Evolutionary conservation across 2,888 invertebrate genomes (phyloP).

Genomic region (Atherix ibis): DNA sequence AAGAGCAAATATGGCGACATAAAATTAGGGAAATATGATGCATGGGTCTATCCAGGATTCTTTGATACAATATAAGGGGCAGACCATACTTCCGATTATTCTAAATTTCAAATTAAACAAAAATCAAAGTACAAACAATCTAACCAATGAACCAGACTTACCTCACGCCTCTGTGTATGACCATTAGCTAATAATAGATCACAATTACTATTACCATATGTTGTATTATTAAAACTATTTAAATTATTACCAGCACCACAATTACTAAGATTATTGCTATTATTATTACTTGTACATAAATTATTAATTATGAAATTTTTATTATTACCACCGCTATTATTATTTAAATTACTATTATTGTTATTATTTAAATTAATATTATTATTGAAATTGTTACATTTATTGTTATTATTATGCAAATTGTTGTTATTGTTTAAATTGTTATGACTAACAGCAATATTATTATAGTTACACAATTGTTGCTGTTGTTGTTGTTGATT

Average conservation of each 20-base stretch:
- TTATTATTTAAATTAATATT: slow-evolving; percentile 4
- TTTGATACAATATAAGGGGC: too few species aligned
- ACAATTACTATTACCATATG: slow-evolving; percentile 22
- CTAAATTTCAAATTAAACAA: too few species aligned
- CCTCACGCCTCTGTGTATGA: slow-evolving; percentile 32
- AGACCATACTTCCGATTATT: neutral
- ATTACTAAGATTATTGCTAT: slow-evolving; percentile 17
- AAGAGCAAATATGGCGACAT: too few species aligned
- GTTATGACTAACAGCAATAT: neutral
- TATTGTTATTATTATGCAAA: slow-evolving; percentile 11
- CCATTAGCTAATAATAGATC: slow-evolving; percentile 31
- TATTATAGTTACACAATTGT: slow-evolving; percentile 1
- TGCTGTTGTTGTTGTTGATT: neutral
- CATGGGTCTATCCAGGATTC: too few species aligned
- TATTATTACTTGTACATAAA: slow-evolving; percentile 17
- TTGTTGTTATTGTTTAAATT: slow-evolving; percentile 8
- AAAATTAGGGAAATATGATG: too few species aligned
- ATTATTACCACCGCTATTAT: slow-evolving; percentile 10
- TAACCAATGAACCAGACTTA: too few species aligned
- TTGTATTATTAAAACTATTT: slow-evolving; percentile 15
- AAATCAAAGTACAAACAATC: too few species aligned
- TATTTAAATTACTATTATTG: slow-evolving; percentile 7
- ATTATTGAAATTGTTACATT: slow-evolving; percentile 11
- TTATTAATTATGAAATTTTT: slow-evolving; percentile 12
- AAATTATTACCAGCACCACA: slow-evolving; percentile 14